phyloP scores from a whole-genome alignment of 1,140 invertebrate species.

The Drosophila lacteicornis region DNA sequence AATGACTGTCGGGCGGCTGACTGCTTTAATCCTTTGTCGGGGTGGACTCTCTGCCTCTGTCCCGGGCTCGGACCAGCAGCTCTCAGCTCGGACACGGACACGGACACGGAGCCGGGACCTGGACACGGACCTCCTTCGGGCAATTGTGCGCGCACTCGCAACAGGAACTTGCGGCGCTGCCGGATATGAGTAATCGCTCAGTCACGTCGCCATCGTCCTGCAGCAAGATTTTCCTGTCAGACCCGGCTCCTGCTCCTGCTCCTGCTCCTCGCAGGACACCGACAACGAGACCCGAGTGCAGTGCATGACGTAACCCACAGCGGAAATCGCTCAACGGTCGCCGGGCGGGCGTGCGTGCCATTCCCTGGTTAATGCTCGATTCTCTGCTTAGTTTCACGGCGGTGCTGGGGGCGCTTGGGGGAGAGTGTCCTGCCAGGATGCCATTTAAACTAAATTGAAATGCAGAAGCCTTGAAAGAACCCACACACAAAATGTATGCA shows the following conservation, averaged over 20 bases:
- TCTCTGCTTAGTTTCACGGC: conserved; percentile 26
- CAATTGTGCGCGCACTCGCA: conserved; percentile 72
- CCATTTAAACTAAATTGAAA: conserved; percentile 65
- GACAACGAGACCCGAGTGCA: conserved; percentile 16
- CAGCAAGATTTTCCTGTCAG: conserved; percentile 61
- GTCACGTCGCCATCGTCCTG: conserved; percentile 65
- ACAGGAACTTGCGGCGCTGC: conserved; percentile 69
- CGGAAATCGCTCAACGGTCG: conserved; percentile 73
- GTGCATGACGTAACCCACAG: conserved; percentile 74
- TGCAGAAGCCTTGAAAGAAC: conserved; percentile 37
- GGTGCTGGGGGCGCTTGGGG: too few species aligned
- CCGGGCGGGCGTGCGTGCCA: conserved; percentile 53
- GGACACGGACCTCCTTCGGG: conserved; percentile 39
- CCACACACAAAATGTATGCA: conserved; percentile 30
- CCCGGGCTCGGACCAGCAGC: conserved; percentile 6
- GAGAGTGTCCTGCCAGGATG: conserved; percentile 36
- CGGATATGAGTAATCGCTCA: conserved; percentile 82
- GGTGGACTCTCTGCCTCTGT: conserved; percentile 9
- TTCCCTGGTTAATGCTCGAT: conserved; percentile 47
- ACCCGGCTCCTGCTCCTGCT: not conserved
- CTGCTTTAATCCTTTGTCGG: conserved; percentile 69
- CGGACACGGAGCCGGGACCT: conserved; percentile 11
- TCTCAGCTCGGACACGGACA: conserved; percentile 26
- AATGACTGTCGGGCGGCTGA: conserved; percentile 64
- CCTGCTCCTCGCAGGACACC: conserved; percentile 13